Percentiles rank a stretch among this genome's conserved stretches.
phyloP scores from a whole-genome alignment of 2,113 vertebrate genomes.

The Climacteris rufus region DNA sequence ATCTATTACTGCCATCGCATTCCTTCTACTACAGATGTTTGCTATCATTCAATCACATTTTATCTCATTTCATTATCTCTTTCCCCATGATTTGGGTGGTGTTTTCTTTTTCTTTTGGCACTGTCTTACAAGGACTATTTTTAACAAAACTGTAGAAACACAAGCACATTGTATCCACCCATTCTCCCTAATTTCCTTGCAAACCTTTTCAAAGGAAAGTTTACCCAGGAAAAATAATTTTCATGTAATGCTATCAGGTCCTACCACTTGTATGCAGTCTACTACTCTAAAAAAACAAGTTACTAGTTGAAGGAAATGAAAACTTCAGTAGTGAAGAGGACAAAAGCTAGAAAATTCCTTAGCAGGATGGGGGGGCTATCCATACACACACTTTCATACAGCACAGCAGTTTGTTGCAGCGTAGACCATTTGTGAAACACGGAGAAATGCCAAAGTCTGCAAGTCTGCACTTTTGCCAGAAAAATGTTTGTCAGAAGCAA shows the following conservation, averaged over 20 bases:
- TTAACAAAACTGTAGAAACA: neutral
- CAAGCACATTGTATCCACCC: neutral
- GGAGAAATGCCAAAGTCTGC: neutral
- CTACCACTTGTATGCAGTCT: neutral
- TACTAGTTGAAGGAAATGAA: neutral
- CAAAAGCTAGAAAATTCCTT: neutral
- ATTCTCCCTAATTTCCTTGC: neutral
- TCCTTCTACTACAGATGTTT: neutral
- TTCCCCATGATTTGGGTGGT: neutral
- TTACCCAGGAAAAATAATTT: neutral
- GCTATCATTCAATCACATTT: neutral
- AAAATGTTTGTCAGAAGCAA: neutral
- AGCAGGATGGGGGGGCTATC: neutral
- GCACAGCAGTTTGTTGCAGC: neutral
- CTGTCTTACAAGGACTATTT: neutral
- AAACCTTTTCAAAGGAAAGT: neutral
- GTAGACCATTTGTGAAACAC: neutral
- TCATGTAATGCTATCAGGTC: neutral
- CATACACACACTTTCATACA: neutral
- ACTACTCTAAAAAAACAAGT: neutral
- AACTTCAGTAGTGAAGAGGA: neutral
- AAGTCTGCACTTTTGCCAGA: neutral
- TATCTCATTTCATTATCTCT: neutral
- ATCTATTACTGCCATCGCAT: neutral
- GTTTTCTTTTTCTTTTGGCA: neutral